These are phyloP conservation scores for Pituophis catenifer DNA, from an alignment of 2,113 vertebrate species.

Conservation along the genomic window DNA sequence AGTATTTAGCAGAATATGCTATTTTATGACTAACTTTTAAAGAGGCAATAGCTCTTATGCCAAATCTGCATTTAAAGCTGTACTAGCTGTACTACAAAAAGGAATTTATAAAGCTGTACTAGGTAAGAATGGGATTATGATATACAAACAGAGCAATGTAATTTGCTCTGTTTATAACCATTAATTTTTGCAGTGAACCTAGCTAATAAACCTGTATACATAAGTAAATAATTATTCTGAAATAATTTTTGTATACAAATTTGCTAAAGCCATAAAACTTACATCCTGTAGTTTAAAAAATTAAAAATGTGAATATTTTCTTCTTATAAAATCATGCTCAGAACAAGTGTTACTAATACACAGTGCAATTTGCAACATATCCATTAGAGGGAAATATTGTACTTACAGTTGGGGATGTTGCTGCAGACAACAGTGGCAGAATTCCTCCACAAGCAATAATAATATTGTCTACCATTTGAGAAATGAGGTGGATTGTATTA, in stretches of 20 bases:
- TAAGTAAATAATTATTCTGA: not conserved
- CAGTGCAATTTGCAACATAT: slow-evolving; percentile 38
- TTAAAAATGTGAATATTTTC: not conserved
- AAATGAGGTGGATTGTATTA: slow-evolving; percentile 99
- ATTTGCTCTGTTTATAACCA: not conserved
- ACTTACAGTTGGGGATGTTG: slow-evolving; percentile 96
- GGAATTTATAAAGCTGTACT: not conserved
- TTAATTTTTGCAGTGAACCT: not conserved
- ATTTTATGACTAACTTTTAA: not conserved
- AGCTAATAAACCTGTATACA: not conserved
- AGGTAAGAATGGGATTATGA: not conserved
- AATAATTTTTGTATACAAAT: not conserved
- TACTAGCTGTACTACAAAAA: not conserved
- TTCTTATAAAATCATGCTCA: slow-evolving; percentile 1
- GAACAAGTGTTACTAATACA: slow-evolving; percentile 5
- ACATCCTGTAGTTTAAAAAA: not conserved
- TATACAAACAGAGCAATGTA: not conserved
- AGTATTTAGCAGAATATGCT: not conserved
- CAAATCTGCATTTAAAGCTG: not conserved
- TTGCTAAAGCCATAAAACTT: not conserved
- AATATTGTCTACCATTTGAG: slow-evolving; percentile 99
- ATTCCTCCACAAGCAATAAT: slow-evolving; percentile 99
- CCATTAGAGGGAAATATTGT: slow-evolving; percentile 72
- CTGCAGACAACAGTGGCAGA: slow-evolving; percentile 93
- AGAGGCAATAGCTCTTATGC: not conserved